Conservation (phyloP, 2,888 invertebrate genomes). For the Tachina lurida region DNA sequence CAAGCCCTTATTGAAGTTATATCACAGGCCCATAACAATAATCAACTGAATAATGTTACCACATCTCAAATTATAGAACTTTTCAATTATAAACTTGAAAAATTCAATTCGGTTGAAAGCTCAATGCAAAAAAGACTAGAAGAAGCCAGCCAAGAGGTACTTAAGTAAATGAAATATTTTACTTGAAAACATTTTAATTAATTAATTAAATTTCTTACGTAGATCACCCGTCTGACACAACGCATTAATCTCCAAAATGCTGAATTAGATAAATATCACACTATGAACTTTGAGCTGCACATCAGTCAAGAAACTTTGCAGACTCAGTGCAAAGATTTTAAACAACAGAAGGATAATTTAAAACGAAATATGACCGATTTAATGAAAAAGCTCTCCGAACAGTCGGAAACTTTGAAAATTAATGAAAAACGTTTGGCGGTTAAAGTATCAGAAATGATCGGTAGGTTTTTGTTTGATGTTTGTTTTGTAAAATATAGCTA, state of each 20-base stretch:
- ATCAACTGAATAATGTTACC: conserved; percentile 79
- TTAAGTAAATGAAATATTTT: neutral
- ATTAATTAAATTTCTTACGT: conserved; percentile 26
- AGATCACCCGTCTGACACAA: conserved; percentile 79
- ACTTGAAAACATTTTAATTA: neutral
- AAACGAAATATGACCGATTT: conserved; percentile 79
- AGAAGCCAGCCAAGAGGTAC: conserved; percentile 78
- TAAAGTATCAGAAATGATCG: conserved; percentile 78
- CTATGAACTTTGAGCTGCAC: conserved; percentile 81
- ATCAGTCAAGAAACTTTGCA: conserved; percentile 80
- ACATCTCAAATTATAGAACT: conserved; percentile 81
- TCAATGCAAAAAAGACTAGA: conserved; percentile 78
- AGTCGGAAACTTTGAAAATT: conserved; percentile 77
- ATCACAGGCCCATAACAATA: conserved; percentile 76
- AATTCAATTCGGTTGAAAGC: conserved; percentile 76
- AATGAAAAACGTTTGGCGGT: conserved; percentile 79
- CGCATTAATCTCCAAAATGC: conserved; percentile 79
- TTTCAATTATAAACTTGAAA: conserved; percentile 81
- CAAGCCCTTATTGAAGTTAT: conserved; percentile 78
- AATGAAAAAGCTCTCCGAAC: conserved; percentile 79
- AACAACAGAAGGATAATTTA: conserved; percentile 78
- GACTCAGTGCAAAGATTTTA: conserved; percentile 80
- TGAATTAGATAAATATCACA: conserved; percentile 79
- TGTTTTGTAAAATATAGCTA: neutral
- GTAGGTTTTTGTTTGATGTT: conserved; percentile 65